Percentiles rank a stretch among this genome's conserved stretches.
Evolutionary conservation across 1,140 invertebrate genomes (phyloP).

Genomic region (Conus ventricosus): DNA sequence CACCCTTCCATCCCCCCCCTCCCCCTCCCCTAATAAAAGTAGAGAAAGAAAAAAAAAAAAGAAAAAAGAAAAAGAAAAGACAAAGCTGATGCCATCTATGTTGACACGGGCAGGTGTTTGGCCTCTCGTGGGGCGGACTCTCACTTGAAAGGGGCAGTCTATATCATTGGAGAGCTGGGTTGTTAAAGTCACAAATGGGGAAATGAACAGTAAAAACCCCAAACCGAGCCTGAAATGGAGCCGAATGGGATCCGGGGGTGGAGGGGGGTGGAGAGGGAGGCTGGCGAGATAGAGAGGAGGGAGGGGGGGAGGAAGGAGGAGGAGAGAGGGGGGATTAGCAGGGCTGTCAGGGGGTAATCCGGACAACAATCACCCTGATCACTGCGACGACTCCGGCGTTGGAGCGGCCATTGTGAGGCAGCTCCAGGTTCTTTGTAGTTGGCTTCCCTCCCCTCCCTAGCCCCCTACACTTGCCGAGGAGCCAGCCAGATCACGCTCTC

Average conservation of each 20-base stretch:
- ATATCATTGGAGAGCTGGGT: neutral
- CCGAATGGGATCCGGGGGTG: neutral
- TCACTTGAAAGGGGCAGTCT: slow-evolving; percentile 7
- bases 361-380: slow-evolving; percentile 2
- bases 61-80: too few relatives aligned
- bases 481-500: too few relatives aligned
- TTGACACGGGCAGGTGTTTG: slow-evolving; percentile 6
- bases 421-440: neutral
- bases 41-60: too few relatives aligned
- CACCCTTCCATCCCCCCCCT: neutral
- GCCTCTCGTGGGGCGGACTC: neutral
- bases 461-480: too few relatives aligned
- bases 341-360: slow-evolving; percentile 22
- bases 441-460: neutral
- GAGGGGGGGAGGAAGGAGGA: neutral
- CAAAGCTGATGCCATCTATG: slow-evolving; percentile 11
- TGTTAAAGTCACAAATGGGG: slow-evolving; percentile 16
- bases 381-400: slow-evolving; percentile 8
- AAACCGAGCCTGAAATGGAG: neutral
- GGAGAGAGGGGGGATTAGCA: slow-evolving; percentile 5
- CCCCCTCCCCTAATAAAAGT: neutral
- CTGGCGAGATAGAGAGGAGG: too few relatives aligned
- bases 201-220: slow-evolving; percentile 20
- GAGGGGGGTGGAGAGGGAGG: too few relatives aligned
- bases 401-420: neutral